Base-by-base conservation (phyloP, 1,140 invertebrate genomes). In the Lanistes nyassanus region DNA sequence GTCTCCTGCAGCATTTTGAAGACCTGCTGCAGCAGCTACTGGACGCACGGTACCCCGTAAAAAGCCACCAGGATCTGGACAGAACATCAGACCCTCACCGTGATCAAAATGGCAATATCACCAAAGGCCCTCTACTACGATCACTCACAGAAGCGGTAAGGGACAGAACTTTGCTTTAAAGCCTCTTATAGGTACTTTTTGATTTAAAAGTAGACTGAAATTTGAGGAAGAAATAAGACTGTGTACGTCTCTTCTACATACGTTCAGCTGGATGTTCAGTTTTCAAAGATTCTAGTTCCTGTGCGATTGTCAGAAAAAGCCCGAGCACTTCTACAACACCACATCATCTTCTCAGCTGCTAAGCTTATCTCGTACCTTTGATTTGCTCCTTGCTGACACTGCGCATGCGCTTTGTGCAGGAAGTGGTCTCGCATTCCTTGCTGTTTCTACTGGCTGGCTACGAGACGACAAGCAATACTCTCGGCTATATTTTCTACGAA, bases 401-500 rank as follows among this genome's bases (percentile, higher is more conserved):
- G 42, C 5, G 42, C 42, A 47, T 47, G 1, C 5, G 42, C 42
- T 47, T 1, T 47, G 9, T 83, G 16, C 75, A 88, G 85, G 88
- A 88, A 75, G 79, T 88, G 1, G 81, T 83, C 29, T 77, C 82
- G 23, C 84, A 87, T 39, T 79, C 83, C 16, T 71, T 86, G 3
- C 68, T 89, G 26, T 88, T 89, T 64, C 77, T 88, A 21, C 67
- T 89, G 69, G 87, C 86, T 60, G 88, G 88, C 0, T 89, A 87
- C 68, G 88, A 89, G 76, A 92, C 91, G 3, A 91, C 90, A 0
- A 88, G 90, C 53, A 90, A 86, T 11, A 84, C 89, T 0, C 74
- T 92, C 9, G 84, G 87, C 5, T 91, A 89, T 79, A 83, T 88
- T 19, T 84, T 89, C 68, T 90, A 90, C 78, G 84, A 90, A 76